phyloP scores from a whole-genome alignment of 2,888 invertebrate genomes.

The Nasonia oneida region DNA sequence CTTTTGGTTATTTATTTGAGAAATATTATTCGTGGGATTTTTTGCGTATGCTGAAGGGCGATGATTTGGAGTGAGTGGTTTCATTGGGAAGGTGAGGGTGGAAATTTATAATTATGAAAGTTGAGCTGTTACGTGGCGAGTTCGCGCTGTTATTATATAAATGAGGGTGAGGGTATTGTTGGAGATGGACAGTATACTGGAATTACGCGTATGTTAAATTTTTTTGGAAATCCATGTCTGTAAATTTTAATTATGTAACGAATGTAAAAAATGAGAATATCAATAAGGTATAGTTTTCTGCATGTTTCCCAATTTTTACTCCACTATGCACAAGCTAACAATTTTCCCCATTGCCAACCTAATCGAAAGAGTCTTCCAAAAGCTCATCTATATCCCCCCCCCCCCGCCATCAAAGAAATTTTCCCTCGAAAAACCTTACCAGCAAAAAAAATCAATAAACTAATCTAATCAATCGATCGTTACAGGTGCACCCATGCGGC shows the following conservation, averaged over 20 bases:
- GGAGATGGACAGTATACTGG: neutral
- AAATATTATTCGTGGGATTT: neutral
- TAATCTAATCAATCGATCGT: slow-evolving; percentile 47
- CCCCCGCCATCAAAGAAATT: neutral
- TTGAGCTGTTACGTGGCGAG: neutral
- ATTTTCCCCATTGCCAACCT: neutral
- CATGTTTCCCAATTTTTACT: neutral
- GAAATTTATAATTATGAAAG: neutral
- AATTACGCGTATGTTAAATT: neutral
- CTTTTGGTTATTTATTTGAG: neutral
- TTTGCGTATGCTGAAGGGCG: neutral
- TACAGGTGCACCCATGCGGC: slow-evolving; percentile 98
- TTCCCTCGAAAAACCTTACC: neutral
- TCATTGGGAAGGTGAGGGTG: neutral
- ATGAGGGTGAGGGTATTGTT: neutral
- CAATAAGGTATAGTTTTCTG: neutral
- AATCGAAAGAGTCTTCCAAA: neutral
- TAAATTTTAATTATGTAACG: neutral
- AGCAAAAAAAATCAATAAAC: neutral
- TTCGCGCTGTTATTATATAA: too few relatives aligned
- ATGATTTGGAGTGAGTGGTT: neutral
- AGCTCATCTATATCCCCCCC: neutral
- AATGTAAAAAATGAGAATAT: neutral
- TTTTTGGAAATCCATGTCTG: neutral
- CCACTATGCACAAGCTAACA: neutral